Percentiles rank a stretch among this genome's conserved stretches.
These are phyloP conservation scores for Melitaea athalia DNA, from an alignment of 2,888 invertebrate species.

Conservation along the genomic window DNA sequence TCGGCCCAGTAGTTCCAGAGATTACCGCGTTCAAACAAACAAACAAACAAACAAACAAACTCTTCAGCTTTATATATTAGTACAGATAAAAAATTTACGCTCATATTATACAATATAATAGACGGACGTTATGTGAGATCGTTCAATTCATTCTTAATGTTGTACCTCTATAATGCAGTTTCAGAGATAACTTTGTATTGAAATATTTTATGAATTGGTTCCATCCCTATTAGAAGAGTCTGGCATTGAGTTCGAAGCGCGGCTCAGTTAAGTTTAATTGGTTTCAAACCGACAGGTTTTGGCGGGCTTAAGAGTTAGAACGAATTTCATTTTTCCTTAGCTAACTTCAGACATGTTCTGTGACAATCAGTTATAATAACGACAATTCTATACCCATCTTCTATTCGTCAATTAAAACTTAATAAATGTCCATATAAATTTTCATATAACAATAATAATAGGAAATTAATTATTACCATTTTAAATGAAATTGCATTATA, in stretches of 20 bases:
- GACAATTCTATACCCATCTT: constrained; percentile 5
- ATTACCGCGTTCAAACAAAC: too few relatives aligned
- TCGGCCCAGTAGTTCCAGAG: too few relatives aligned
- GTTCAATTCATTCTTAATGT: not conserved
- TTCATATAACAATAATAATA: too few relatives aligned
- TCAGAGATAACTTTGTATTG: not conserved
- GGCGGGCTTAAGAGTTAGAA: constrained; percentile 27
- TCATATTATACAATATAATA: not conserved
- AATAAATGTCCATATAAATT: not conserved
- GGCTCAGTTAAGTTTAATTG: constrained; percentile 56
- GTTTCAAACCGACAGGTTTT: constrained; percentile 46
- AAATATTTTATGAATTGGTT: constrained; percentile 10
- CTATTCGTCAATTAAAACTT: not conserved
- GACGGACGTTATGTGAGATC: not conserved
- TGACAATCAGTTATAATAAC: constrained; percentile 16
- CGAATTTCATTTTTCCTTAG: constrained; percentile 17
- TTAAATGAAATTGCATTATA: too few relatives aligned
- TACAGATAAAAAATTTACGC: not conserved
- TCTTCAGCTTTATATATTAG: too few relatives aligned
- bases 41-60: too few relatives aligned
- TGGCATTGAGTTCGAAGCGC: constrained; percentile 30
- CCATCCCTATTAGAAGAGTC: constrained; percentile 19
- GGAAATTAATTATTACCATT: too few relatives aligned
- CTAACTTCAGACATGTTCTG: constrained; percentile 21
- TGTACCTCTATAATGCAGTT: not conserved